These are phyloP conservation scores for Hemichromis elongatus DNA, from an alignment of 2,113 vertebrate genomes.

Conservation along the genomic window DNA sequence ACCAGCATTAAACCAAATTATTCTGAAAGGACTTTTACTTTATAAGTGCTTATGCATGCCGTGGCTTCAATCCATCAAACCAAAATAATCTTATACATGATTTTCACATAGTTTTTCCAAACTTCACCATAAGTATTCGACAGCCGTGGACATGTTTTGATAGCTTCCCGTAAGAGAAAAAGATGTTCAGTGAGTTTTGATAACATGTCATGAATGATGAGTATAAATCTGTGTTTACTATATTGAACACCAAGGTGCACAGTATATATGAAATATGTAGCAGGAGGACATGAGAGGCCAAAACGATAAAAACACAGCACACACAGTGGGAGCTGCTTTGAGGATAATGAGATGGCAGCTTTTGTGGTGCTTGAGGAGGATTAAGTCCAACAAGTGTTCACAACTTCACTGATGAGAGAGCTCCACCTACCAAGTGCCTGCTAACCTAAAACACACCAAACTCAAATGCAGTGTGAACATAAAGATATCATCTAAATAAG, in stretches of 20 bases:
- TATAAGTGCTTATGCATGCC: not conserved
- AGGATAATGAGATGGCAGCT: not conserved
- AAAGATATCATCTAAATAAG: not conserved
- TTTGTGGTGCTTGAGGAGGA: not conserved
- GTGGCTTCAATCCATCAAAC: not conserved
- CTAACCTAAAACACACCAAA: not conserved
- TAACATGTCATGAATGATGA: not conserved
- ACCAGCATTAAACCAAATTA: not conserved
- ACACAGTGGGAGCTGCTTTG: not conserved
- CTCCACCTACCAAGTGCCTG: not conserved
- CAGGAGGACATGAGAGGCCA: not conserved
- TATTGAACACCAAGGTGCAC: not conserved
- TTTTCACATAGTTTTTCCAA: not conserved
- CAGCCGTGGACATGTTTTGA: not conserved
- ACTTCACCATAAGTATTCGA: not conserved
- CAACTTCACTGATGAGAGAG: not conserved
- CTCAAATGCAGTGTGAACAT: not conserved
- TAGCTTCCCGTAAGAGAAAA: rapidly evolving
- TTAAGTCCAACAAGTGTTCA: not conserved
- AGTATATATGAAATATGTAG: not conserved
- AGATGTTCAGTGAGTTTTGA: not conserved
- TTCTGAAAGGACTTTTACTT: not conserved
- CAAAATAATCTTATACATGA: not conserved
- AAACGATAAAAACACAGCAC: not conserved
- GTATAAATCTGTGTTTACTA: not conserved